These are phyloP conservation scores for Mycetomoellerius zeteki DNA, from an alignment of 1,140 invertebrate genomes.

Conservation along the genomic window DNA sequence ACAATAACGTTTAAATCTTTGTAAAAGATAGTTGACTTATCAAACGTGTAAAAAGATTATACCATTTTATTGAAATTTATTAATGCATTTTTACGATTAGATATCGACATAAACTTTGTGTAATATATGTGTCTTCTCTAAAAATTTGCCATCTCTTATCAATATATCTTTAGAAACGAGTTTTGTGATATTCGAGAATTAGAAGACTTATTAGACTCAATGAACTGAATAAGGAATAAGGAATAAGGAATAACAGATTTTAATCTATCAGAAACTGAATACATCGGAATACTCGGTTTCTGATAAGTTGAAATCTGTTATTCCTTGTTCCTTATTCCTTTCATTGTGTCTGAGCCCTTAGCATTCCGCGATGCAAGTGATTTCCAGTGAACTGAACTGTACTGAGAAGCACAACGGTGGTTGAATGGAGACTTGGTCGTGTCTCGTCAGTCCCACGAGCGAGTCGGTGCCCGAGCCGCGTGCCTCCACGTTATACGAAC, in stretches of 20 bases:
- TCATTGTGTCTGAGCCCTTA: background rate
- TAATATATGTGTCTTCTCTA: conserved; percentile 56
- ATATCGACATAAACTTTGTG: background rate
- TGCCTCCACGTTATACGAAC: conserved; percentile 81
- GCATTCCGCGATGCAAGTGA: conserved; percentile 74
- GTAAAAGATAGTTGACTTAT: background rate
- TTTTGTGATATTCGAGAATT: conserved; percentile 67
- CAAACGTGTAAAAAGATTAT: background rate
- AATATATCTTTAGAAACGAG: conserved; percentile 14
- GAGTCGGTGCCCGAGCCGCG: conserved; percentile 69
- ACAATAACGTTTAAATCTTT: background rate
- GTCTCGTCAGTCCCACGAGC: conserved; percentile 78
- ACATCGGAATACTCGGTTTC: too few species aligned
- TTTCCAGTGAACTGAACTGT: conserved; percentile 83
- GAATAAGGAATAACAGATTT: too few species aligned
- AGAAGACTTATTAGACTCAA: too few species aligned
- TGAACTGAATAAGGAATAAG: too few species aligned
- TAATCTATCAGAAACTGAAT: too few species aligned
- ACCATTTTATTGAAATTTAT: background rate
- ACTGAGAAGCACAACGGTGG: conserved; percentile 71
- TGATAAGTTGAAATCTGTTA: too few species aligned
- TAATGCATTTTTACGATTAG: background rate
- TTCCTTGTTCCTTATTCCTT: too few species aligned
- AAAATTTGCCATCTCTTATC: background rate
- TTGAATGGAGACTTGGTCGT: conserved; percentile 76